Conservation (phyloP, 2,888 invertebrate species). For the Hirtodrosophila trivittata region DNA sequence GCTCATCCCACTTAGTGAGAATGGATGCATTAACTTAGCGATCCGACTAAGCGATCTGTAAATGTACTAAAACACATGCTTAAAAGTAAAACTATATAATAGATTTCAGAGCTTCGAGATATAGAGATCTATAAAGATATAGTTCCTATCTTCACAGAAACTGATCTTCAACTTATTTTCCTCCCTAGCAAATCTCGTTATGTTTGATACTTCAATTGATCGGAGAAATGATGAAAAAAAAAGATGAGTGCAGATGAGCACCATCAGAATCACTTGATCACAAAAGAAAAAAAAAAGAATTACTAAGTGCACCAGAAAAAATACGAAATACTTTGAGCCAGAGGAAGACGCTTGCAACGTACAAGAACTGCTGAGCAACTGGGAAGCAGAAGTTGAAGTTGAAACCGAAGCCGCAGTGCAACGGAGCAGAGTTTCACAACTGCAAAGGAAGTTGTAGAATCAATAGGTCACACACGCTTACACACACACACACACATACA, state of each 20-base stretch:
- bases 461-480: slow-evolving; percentile 69
- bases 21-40: no score
- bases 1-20: no score
- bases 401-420: slow-evolving; percentile 33
- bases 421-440: slow-evolving; percentile 34
- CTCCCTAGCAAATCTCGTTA: no score
- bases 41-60: no score
- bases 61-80: no score
- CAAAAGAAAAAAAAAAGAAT: slow-evolving; percentile 5
- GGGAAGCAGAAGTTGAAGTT: slow-evolving; percentile 27
- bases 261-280: slow-evolving; percentile 12
- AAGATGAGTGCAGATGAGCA: background rate
- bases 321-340: slow-evolving; percentile 2
- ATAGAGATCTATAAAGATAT: no score
- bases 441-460: slow-evolving; percentile 68
- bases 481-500: slow-evolving; percentile 22
- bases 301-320: background rate
- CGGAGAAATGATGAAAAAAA: slow-evolving; percentile 23
- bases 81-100: no score
- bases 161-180: no score
- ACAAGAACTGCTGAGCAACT: slow-evolving; percentile 28
- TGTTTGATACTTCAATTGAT: no score
- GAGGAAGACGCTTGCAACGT: slow-evolving; percentile 31
- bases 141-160: no score
- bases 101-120: no score